Evolutionary conservation across 2,888 invertebrate genomes (phyloP).

Genomic region (Malachius bipustulatus): DNA sequence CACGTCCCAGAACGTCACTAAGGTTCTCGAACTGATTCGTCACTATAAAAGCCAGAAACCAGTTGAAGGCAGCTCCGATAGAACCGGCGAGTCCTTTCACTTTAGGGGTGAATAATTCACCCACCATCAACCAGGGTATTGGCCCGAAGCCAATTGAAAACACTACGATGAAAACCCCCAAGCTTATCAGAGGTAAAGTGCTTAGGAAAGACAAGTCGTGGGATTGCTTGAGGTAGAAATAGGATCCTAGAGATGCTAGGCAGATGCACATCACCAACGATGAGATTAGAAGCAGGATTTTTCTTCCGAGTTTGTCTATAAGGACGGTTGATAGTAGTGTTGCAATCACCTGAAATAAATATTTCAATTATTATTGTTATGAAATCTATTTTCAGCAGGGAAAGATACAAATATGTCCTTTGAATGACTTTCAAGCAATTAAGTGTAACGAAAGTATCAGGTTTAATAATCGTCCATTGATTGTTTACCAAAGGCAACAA

Average conservation of each 20-base stretch:
- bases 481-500: no score
- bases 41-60: slow-evolving; percentile 56
- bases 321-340: slow-evolving; percentile 46
- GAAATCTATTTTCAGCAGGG: no score
- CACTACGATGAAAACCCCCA: slow-evolving; percentile 23
- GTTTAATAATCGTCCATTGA: no score
- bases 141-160: slow-evolving; percentile 60
- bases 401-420: no score
- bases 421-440: no score
- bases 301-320: slow-evolving; percentile 48
- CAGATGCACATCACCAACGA: slow-evolving; percentile 45
- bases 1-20: slow-evolving; percentile 40
- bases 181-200: slow-evolving; percentile 22
- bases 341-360: slow-evolving; percentile 39
- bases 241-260: slow-evolving; percentile 36
- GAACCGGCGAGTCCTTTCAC: slow-evolving; percentile 53
- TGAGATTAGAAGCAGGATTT: slow-evolving; percentile 49
- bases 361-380: no score
- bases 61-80: slow-evolving; percentile 53
- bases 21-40: slow-evolving; percentile 53
- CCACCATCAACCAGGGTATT: slow-evolving; percentile 58
- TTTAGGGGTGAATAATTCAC: slow-evolving; percentile 55
- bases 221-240: slow-evolving; percentile 28
- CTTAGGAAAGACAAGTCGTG: slow-evolving; percentile 19
- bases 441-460: no score